phyloP scores from a whole-genome alignment of 2,113 vertebrate species.

The Craseonycteris thonglongyai region DNA sequence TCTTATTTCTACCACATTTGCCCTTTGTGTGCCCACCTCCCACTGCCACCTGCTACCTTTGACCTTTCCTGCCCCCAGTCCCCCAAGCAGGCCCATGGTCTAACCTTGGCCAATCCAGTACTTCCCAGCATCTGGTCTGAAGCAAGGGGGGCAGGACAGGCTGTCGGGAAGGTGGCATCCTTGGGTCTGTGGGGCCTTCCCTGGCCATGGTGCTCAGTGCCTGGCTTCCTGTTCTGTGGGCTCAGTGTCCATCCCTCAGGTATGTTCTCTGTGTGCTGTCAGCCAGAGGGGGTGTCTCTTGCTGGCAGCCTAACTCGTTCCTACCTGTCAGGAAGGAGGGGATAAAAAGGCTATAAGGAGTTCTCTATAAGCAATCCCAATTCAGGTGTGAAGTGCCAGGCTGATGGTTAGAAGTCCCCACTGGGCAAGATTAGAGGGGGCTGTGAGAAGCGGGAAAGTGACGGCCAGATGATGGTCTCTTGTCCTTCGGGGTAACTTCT shows the following conservation, averaged over 20 bases:
- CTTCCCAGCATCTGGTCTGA: background rate
- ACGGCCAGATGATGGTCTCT: background rate
- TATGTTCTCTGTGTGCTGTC: background rate
- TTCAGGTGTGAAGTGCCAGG: background rate
- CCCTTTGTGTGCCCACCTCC: background rate
- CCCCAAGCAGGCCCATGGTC: background rate
- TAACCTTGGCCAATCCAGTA: fast-evolving
- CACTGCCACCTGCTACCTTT: background rate
- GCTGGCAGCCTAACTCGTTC: conserved; percentile 6
- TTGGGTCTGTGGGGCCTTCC: fast-evolving
- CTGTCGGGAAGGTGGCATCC: background rate
- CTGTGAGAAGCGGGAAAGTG: background rate
- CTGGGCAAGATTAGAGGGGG: fast-evolving
- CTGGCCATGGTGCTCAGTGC: too few species aligned
- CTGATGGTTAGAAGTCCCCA: background rate
- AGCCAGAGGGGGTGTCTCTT: background rate
- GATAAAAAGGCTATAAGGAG: background rate
- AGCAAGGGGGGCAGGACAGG: background rate
- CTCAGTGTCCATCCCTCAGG: fast-evolving
- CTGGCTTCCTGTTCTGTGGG: background rate
- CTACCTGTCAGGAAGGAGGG: conserved; percentile 9
- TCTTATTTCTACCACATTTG: background rate
- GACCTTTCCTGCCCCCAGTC: background rate
- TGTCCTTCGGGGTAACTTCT: background rate
- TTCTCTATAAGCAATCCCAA: background rate